Percentiles rank a stretch among this genome's conserved stretches.
These are phyloP conservation scores for Rhinoptilus africanus DNA, from an alignment of 2,113 vertebrate species.

Conservation along the genomic window DNA sequence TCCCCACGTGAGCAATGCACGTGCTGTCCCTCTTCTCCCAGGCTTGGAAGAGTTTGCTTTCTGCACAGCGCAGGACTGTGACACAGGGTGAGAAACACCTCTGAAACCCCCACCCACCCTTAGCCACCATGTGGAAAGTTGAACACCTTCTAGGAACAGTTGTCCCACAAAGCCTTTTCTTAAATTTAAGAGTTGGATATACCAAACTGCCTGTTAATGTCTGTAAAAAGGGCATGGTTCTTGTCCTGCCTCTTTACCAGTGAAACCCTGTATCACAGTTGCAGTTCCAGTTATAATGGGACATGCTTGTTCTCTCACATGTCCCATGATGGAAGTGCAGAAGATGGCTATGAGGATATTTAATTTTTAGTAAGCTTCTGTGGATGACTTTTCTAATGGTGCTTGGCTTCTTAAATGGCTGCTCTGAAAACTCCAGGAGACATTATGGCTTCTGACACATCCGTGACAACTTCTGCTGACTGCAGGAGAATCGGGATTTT, in stretches of 20 bases:
- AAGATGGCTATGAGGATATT: neutral
- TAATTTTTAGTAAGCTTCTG: neutral
- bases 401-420: neutral
- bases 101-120: neutral
- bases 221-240: neutral
- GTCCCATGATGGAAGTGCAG: neutral
- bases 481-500: neutral
- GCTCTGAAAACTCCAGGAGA: neutral
- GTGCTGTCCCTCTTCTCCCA: neutral
- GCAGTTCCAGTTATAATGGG: neutral
- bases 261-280: neutral
- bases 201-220: neutral
- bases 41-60: neutral
- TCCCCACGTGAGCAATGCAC: rapidly evolving
- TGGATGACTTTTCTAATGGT: neutral
- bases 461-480: neutral
- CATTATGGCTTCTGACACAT: neutral
- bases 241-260: neutral
- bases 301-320: neutral
- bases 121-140: no score
- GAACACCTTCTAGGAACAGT: neutral
- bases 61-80: neutral
- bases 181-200: neutral
- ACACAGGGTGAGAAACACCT: neutral
- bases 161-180: neutral